phyloP scores from a whole-genome alignment of 2,113 vertebrate species.

The Tetraodon nigroviridis region DNA sequence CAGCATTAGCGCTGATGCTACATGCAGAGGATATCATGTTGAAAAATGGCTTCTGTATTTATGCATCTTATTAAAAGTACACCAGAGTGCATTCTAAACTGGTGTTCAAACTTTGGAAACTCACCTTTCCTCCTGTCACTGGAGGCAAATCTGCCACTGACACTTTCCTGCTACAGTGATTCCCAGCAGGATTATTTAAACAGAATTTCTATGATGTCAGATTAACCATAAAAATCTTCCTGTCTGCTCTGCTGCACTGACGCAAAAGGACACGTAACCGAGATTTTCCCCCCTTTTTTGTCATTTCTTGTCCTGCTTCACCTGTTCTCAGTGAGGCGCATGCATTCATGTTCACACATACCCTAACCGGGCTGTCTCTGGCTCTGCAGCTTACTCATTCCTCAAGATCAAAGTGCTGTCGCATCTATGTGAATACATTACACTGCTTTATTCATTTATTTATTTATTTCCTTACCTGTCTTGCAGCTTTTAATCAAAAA shows the following conservation, averaged over 20 bases:
- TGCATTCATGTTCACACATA: not conserved
- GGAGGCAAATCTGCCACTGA: conserved; percentile 9
- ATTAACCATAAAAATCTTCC: conserved; percentile 6
- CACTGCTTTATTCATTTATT: conserved; percentile 22
- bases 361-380: not conserved
- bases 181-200: conserved; percentile 4
- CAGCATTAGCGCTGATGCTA: conserved; percentile 37
- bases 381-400: conserved; percentile 30
- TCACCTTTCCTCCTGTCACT: conserved; percentile 4
- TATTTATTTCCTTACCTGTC: conserved; percentile 48
- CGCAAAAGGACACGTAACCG: conserved; percentile 31
- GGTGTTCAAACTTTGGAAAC: no score
- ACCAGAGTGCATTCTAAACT: no score
- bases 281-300: conserved; percentile 22
- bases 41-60: no score
- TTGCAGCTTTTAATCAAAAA: conserved; percentile 53
- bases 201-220: conserved; percentile 20
- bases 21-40: not conserved
- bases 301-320: conserved; percentile 1
- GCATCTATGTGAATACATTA: conserved; percentile 47
- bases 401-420: conserved; percentile 59
- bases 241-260: conserved; percentile 4
- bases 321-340: conserved; percentile 9
- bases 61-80: no score
- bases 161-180: conserved; percentile 1